Conservation (phyloP, 1,140 invertebrate genomes). For the Drosophila albomicans region DNA sequence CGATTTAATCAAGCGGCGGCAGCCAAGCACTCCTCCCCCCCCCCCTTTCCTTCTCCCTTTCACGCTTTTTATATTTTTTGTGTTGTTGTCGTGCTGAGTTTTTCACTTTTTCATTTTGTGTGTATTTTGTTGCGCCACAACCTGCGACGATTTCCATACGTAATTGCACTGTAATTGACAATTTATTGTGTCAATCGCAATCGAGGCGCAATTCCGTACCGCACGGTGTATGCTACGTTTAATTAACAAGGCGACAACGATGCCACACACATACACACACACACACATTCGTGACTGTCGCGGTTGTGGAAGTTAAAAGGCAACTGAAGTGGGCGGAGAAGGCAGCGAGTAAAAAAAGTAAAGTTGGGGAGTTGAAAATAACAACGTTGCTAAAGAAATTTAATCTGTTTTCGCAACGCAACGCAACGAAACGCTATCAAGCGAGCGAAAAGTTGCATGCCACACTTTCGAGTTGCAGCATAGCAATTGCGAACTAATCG, state of each 20-base stretch:
- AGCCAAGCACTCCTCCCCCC: constrained; percentile 12
- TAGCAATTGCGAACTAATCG: constrained; percentile 27
- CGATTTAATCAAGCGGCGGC: constrained; percentile 76
- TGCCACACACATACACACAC: constrained; percentile 43
- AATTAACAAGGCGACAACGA: constrained; percentile 81
- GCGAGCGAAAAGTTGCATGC: constrained; percentile 13
- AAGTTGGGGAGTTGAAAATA: constrained; percentile 19
- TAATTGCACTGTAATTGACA: constrained; percentile 83
- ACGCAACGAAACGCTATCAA: constrained; percentile 8
- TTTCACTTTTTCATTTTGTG: constrained; percentile 35
- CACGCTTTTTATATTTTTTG: constrained; percentile 20
- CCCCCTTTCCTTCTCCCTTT: not conserved
- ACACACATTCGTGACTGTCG: not conserved
- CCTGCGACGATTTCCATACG: constrained; percentile 75
- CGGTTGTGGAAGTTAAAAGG: not conserved
- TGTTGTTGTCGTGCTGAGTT: constrained; percentile 16
- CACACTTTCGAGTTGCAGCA: constrained; percentile 12
- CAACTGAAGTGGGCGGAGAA: constrained; percentile 5
- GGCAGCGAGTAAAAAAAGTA: not conserved
- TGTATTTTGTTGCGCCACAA: constrained; percentile 42
- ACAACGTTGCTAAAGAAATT: constrained; percentile 48
- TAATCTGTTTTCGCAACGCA: constrained; percentile 70
- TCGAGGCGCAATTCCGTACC: constrained; percentile 74
- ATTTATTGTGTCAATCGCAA: constrained; percentile 84
- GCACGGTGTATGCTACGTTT: constrained; percentile 72